These are phyloP conservation scores for Ethmia dodecea DNA, from an alignment of 2,888 invertebrate species.

Conservation along the genomic window DNA sequence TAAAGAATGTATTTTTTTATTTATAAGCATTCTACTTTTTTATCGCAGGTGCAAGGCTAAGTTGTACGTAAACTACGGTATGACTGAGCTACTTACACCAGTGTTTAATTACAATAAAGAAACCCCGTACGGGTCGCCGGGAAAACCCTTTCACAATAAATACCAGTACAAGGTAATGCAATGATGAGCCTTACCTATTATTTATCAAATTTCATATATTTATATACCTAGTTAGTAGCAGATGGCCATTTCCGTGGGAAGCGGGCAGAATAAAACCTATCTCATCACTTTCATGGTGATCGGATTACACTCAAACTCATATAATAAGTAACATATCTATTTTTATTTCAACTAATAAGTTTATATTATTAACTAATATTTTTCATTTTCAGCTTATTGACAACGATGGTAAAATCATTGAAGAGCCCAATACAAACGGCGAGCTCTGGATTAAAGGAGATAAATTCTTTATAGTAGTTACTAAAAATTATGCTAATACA, in stretches of 20 bases:
- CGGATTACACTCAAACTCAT: too few relatives aligned
- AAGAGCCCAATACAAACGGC: constrained; percentile 26
- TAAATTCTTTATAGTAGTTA: constrained; percentile 38
- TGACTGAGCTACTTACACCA: constrained; percentile 43
- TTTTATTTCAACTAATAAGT: too few relatives aligned
- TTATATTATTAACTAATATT: background rate
- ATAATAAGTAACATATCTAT: too few relatives aligned
- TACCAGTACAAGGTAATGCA: constrained; percentile 27
- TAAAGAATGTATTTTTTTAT: too few relatives aligned
- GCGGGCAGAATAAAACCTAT: too few relatives aligned
- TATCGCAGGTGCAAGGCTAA: constrained; percentile 30
- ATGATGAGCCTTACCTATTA: too few relatives aligned
- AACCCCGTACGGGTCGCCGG: constrained; percentile 38
- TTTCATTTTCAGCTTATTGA: constrained; percentile 27
- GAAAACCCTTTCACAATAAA: constrained; percentile 25
- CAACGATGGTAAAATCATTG: constrained; percentile 24
- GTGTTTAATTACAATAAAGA: constrained; percentile 30
- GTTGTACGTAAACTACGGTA: constrained; percentile 36
- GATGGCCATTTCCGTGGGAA: too few relatives aligned
- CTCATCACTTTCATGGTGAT: too few relatives aligned
- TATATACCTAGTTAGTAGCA: background rate
- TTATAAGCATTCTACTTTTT: too few relatives aligned
- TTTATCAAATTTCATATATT: background rate
- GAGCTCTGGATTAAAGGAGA: constrained; percentile 42
- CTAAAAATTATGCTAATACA: background rate